Evolutionary conservation across 1,140 invertebrate species (phyloP).

Genomic region (Leptestheria dahalacensis): DNA sequence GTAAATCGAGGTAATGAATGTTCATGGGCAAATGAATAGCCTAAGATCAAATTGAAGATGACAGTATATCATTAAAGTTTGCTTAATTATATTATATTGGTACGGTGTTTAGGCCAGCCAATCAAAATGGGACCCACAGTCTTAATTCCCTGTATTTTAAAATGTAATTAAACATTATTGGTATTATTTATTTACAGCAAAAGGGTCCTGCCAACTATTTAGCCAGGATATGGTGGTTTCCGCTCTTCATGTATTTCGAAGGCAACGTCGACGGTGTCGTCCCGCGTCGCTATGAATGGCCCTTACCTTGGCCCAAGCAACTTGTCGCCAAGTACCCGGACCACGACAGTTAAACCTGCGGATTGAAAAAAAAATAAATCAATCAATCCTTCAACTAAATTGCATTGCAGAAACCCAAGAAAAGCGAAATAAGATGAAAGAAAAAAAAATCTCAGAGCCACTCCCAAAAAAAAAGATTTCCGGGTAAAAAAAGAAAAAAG

Average conservation of each 20-base stretch:
- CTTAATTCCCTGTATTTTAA: slow-evolving; percentile 10
- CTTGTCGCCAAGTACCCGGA: slow-evolving; percentile 44
- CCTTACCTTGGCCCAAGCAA: slow-evolving; percentile 58
- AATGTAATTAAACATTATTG: neutral
- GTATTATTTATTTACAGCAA: slow-evolving; percentile 33
- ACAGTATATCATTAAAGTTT: neutral
- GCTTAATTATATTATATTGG: too few relatives aligned
- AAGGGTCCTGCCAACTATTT: slow-evolving; percentile 49
- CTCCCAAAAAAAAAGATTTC: too few relatives aligned
- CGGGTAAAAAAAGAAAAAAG: too few relatives aligned
- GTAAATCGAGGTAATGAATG: too few relatives aligned
- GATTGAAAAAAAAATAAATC: too few relatives aligned
- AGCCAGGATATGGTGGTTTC: slow-evolving; percentile 68
- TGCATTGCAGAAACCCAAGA: too few relatives aligned
- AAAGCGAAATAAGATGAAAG: too few relatives aligned
- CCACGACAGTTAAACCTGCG: slow-evolving; percentile 42
- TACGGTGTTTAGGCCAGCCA: too few relatives aligned
- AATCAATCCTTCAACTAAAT: too few relatives aligned
- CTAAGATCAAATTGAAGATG: neutral
- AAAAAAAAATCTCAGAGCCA: too few relatives aligned
- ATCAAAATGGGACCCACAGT: too few relatives aligned
- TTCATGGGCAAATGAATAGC: too few relatives aligned
- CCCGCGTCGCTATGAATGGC: slow-evolving; percentile 69
- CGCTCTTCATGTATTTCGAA: slow-evolving; percentile 68
- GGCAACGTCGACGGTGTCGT: slow-evolving; percentile 60